Percentiles rank a stretch among this genome's conserved stretches.
These are phyloP conservation scores for Poecile atricapillus DNA, from an alignment of 2,113 vertebrate genomes.

Conservation along the genomic window DNA sequence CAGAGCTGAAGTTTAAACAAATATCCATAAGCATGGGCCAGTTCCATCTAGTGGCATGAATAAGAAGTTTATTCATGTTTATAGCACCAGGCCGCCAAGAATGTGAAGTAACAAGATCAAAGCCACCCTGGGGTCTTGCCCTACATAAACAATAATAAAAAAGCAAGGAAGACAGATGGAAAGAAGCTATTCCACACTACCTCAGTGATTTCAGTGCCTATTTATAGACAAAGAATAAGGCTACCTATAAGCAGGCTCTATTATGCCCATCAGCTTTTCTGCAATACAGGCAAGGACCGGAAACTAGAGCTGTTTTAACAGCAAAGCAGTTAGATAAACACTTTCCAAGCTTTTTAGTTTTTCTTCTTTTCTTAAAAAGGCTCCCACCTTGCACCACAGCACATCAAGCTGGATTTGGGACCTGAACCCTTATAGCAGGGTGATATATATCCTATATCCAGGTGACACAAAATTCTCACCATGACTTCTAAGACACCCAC, in stretches of 20 bases:
- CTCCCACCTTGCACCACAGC: neutral
- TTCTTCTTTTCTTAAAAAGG: neutral
- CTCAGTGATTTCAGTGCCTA: neutral
- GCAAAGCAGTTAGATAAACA: neutral
- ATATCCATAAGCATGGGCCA: neutral
- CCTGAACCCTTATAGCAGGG: rapidly evolving
- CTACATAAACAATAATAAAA: conserved; percentile 44
- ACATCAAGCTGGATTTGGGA: neutral
- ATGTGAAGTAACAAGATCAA: conserved; percentile 17
- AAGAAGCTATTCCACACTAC: neutral
- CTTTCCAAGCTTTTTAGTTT: neutral
- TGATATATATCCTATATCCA: neutral
- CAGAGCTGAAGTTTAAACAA: conserved; percentile 32
- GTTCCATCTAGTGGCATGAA: conserved; percentile 34
- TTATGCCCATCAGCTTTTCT: neutral
- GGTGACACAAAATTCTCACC: neutral
- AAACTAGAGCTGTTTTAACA: neutral
- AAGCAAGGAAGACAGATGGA: neutral
- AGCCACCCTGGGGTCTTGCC: conserved; percentile 21
- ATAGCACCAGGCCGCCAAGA: neutral
- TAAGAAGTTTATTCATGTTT: conserved; percentile 31
- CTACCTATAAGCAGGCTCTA: neutral
- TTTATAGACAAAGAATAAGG: conserved; percentile 15
- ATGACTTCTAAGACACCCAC: rapidly evolving
- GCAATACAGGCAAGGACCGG: neutral